A percentile compares a stretch with the other conserved stretches of the same genome.
phyloP scores from a whole-genome alignment of 2,797 vertebrate genomes.

The Eospalax fontanierii region DNA sequence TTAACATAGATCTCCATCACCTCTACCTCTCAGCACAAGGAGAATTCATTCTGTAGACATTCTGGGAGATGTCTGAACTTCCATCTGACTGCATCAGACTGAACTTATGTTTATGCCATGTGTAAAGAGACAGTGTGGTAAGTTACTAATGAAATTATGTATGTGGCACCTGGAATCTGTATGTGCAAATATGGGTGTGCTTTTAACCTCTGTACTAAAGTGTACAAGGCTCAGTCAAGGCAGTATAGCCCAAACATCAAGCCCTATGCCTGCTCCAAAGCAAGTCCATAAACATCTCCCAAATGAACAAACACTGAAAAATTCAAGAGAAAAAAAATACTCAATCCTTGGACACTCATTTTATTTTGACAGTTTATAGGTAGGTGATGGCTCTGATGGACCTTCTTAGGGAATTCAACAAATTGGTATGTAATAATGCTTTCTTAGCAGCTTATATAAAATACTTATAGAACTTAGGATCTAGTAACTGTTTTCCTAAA shows the following conservation, averaged over 20 bases:
- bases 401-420: neutral
- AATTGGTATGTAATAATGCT: neutral
- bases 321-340: neutral
- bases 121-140: neutral
- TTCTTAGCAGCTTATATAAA: neutral
- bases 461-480: neutral
- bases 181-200: neutral
- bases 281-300: neutral
- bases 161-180: neutral
- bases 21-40: neutral
- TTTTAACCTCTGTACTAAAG: neutral
- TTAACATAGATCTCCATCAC: neutral
- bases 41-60: neutral
- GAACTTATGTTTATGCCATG: neutral
- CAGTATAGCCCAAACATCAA: neutral
- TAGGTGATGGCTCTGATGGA: neutral
- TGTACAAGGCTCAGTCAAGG: fast-evolving
- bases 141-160: neutral
- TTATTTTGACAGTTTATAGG: neutral
- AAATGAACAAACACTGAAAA: neutral
- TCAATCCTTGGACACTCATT: neutral
- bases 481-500: neutral
- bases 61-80: neutral
- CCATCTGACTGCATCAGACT: neutral
- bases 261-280: neutral